Base-by-base conservation (phyloP, 2,888 invertebrate genomes). In the Priocnemis perturbator region DNA sequence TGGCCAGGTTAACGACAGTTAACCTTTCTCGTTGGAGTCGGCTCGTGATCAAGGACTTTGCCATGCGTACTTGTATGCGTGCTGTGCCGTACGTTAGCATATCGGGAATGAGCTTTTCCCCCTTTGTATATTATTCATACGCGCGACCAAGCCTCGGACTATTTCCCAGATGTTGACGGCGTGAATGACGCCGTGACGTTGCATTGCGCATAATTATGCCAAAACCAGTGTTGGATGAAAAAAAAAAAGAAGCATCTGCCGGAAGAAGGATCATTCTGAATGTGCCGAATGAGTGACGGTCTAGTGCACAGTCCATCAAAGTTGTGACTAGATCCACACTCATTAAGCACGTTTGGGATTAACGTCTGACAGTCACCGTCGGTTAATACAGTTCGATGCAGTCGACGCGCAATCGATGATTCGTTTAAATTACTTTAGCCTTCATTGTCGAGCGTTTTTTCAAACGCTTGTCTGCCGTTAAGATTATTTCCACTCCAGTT, bases 321-420 rank as follows among this genome's bases (percentile, higher is more conserved):
- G 76, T 89, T 93, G 94, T 95, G 95, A 95, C 95, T 95, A 95
- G 95, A 95, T 94, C 95, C 94, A 95, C 94, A 95, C 95, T 95
- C 95, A 95, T 95, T 94, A 94, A 94, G 90, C 91, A 90, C 90
- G 86, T 85, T 84, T 89, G 57, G 73, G 23, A 17, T 2, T 47
- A 50, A 20, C 81, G 69, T 68, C 79, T 48, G 23, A 30, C 52
- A 26, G 37, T 60, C 58, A 65, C 60, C 71, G 69, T 67, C 60
- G 87, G 89, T 58, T 64, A 37, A 37, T 11, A 37, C 37, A 37
- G 37, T 11, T 11, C 37, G 37, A 37, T 26, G 2, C 26, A 3
- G 26, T 5, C 26, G 26, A 26, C 26, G 2, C 26, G 5, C 5
- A 26, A 26, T 26, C 26, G 26, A 26, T 5, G n/a, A 26, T 19